These are phyloP conservation scores for Nasonovia ribisnigri DNA, from an alignment of 2,888 invertebrate species.

Conservation along the genomic window DNA sequence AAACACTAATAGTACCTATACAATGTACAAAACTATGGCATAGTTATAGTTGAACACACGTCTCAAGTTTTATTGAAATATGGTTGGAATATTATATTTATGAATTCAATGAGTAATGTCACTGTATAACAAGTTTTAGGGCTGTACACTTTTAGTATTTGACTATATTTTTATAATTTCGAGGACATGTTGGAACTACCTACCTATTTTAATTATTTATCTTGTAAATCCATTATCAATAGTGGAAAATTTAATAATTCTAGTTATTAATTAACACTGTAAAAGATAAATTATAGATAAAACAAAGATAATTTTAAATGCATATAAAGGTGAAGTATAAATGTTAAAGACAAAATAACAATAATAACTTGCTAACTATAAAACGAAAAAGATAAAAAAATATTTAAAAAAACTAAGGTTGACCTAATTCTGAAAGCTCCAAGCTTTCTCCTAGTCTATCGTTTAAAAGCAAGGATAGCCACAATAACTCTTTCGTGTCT, in stretches of 20 bases:
- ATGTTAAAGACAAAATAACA: background rate
- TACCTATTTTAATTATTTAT: background rate
- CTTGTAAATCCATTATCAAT: background rate
- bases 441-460: slow-evolving; percentile 1
- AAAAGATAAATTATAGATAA: background rate
- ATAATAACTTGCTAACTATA: background rate
- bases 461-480: slow-evolving; percentile 28
- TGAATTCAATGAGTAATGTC: slow-evolving; percentile 10
- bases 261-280: background rate
- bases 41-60: slow-evolving; percentile 13
- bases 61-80: slow-evolving; percentile 8
- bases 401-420: background rate
- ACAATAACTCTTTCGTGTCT: slow-evolving; percentile 55
- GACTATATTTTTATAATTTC: background rate
- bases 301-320: background rate
- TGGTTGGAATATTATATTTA: slow-evolving; percentile 3
- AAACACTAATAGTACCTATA: background rate
- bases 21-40: background rate
- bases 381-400: slow-evolving; percentile 25
- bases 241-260: background rate
- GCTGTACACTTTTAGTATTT: background rate
- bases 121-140: background rate
- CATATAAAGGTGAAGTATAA: background rate
- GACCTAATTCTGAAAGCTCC: slow-evolving; percentile 41
- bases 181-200: background rate